Evolutionary conservation across 2,113 vertebrate genomes (phyloP).

Genomic region (Columba janthina): DNA sequence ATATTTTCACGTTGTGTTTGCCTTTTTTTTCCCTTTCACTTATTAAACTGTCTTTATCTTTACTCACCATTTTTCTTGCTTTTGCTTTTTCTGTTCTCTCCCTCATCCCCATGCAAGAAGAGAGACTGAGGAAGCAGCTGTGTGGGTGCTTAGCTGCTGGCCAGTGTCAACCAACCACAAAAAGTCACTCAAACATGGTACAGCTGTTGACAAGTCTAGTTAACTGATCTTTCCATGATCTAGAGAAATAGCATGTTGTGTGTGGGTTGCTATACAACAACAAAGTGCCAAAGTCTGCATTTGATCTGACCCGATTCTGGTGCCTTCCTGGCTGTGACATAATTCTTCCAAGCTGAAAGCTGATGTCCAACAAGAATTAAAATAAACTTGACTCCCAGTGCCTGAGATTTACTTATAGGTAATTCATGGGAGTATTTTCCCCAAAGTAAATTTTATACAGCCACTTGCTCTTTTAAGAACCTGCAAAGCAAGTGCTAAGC

Average conservation of each 20-base stretch:
- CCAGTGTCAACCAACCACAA: not conserved
- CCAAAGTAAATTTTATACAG: not conserved
- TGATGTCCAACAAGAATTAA: not conserved
- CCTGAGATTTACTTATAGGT: not conserved
- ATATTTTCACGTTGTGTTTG: not conserved
- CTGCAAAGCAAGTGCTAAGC: not conserved
- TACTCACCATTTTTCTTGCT: not conserved
- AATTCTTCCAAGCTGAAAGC: not conserved
- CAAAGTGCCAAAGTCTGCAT: not conserved
- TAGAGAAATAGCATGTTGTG: not conserved
- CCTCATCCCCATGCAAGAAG: accelerated
- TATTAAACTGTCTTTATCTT: not conserved
- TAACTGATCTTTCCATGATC: not conserved
- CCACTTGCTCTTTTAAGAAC: not conserved
- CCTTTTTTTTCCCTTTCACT: not conserved
- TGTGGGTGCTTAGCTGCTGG: not conserved
- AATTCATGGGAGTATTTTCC: not conserved
- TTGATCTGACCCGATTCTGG: not conserved
- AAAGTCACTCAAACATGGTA: not conserved
- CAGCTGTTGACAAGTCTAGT: not conserved
- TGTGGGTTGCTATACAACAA: not conserved
- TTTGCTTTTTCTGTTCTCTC: not conserved
- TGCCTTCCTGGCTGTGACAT: not conserved
- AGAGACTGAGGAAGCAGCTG: not conserved
- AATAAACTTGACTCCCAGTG: not conserved